Conservation (phyloP, 2,113 vertebrate species). For the Sarotherodon lohbergeri region DNA sequence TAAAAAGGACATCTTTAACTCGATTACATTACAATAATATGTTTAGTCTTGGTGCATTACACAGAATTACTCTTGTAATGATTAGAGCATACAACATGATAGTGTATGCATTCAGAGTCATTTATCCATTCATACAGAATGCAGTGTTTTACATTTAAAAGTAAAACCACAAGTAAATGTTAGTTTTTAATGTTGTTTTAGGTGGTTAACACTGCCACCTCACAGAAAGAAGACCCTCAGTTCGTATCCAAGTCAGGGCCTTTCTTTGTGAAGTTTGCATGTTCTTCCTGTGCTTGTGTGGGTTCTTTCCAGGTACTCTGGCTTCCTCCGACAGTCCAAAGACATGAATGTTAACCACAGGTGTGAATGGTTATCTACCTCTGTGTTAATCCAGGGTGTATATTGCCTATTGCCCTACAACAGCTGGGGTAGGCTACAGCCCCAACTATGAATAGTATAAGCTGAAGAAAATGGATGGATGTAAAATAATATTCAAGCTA, state of each 20-base stretch:
- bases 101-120: not conserved
- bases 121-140: not conserved
- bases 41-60: not conserved
- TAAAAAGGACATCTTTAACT: not conserved
- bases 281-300: not conserved
- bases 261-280: not conserved
- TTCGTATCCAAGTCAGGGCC: not conserved
- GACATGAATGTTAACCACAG: not conserved
- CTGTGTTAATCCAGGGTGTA: not conserved
- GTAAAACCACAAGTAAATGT: not conserved
- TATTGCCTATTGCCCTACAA: not conserved
- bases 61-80: not conserved
- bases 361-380: not conserved
- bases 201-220: not conserved
- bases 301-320: not conserved
- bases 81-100: not conserved
- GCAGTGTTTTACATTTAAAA: not conserved
- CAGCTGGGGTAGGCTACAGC: not conserved
- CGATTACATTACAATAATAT: not conserved
- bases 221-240: not conserved
- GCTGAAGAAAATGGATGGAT: not conserved
- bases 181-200: not conserved
- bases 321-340: not conserved
- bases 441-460: not conserved
- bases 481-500: not conserved